Evolutionary conservation across 2,888 invertebrate species (phyloP).

Genomic region (Leucophenga montana): DNA sequence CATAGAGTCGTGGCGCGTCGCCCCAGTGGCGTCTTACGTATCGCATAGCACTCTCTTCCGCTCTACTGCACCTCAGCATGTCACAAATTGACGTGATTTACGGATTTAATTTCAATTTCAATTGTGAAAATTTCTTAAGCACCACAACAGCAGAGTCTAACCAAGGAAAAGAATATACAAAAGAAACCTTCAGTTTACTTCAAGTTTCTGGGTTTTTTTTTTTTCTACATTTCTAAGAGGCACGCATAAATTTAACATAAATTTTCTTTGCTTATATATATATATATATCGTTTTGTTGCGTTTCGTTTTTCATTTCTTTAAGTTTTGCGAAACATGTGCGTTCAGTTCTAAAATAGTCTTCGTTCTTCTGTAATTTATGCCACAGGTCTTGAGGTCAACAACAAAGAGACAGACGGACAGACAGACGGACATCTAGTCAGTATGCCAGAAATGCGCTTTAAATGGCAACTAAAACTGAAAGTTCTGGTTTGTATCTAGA

Average conservation of each 20-base stretch:
- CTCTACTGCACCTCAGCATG: not conserved
- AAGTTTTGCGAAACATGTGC: too few species aligned
- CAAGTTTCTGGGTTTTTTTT: slow-evolving; percentile 4
- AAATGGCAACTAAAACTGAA: too few species aligned
- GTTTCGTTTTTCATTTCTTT: not conserved
- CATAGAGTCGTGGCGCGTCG: slow-evolving; percentile 26
- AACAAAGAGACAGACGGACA: slow-evolving; percentile 27
- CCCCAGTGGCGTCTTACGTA: slow-evolving; percentile 4
- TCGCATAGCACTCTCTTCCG: not conserved
- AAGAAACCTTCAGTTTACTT: too few species aligned
- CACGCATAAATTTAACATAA: slow-evolving; percentile 27
- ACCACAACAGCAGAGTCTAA: too few species aligned
- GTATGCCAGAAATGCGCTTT: not conserved
- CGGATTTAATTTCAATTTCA: slow-evolving; percentile 25
- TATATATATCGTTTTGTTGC: slow-evolving; percentile 1
- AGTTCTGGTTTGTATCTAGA: too few species aligned
- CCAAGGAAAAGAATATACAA: too few species aligned
- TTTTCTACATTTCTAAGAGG: slow-evolving; percentile 15
- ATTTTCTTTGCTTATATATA: slow-evolving; percentile 4
- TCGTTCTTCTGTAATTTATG: slow-evolving; percentile 19
- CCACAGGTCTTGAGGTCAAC: slow-evolving; percentile 24
- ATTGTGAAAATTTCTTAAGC: slow-evolving; percentile 8
- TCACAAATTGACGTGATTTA: slow-evolving; percentile 11
- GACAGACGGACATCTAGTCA: slow-evolving; percentile 16
- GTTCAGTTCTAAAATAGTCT: too few species aligned